Base-by-base conservation (phyloP, 2,888 invertebrate species). In the Isotomurus palustris region DNA sequence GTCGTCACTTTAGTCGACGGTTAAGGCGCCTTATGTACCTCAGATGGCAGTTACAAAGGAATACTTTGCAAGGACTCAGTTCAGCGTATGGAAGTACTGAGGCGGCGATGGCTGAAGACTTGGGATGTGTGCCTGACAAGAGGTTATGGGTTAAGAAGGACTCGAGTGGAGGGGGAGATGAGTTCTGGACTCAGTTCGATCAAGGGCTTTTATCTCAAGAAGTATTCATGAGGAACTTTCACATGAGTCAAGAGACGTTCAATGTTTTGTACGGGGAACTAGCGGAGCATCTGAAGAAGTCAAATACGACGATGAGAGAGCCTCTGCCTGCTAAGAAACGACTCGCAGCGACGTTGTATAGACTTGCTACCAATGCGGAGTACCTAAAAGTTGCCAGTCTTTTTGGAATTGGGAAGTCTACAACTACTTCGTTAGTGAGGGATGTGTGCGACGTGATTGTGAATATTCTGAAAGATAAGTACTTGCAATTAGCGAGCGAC, bases 371-470 rank as follows among this genome's bases (percentile, higher is more conserved):
- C 1, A 67, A 67, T 41, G 62, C 64, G 12, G 64, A 67, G 36
- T 64, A 64, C 40, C 38, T 54, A 1, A 60, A 61, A 56, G 60
- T 67, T 10, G 57, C 64, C 3, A 56, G 54, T 36, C 52, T 58
- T 14, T 67, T 67, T 52, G 59, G 61, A 10, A 67, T 67, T 25
- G 64, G 62, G 6, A 65, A 67, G 52, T 62, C 64, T 12, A 65
- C 62, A 8, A 62, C 61, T 10, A 66, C 62, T 3, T 60, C 60
- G 3, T 32, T 64, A 6, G 58, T 67, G 19, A 50, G 57, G 25
- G 67, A 67, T 43, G 64, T 67, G 8, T 67, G 64, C 47, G 67
- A 64, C 50, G 57, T 67, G 19, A 64, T 67, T 43, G 64, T 62
- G 1, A 36, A 41, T 10, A 50, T 53, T 38, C 36, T 67, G 53